Conservation (phyloP, 2,113 vertebrate species). For the Baryphthengus martii region DNA sequence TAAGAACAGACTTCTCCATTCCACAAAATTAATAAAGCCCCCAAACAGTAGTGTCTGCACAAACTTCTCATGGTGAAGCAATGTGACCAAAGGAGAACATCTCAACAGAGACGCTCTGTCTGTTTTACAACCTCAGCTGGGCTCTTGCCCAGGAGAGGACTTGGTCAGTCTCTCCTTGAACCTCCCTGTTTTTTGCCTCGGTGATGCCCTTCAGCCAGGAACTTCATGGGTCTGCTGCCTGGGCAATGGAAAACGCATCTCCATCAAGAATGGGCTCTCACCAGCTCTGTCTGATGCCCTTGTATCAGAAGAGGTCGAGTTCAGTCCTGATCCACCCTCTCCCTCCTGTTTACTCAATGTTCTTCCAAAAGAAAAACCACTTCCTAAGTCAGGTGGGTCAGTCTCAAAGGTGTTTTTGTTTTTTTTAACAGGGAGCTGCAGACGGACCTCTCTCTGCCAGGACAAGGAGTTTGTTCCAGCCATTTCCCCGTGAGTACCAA, state of each 20-base stretch:
- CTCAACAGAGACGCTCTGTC: not conserved
- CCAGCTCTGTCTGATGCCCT: not conserved
- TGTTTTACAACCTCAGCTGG: not conserved
- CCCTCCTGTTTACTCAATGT: not conserved
- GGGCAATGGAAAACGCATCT: not conserved
- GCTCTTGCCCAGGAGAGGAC: not conserved
- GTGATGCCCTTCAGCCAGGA: not conserved
- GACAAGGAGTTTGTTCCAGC: not conserved
- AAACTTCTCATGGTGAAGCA: not conserved
- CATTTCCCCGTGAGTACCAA: not conserved
- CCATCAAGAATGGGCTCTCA: not conserved
- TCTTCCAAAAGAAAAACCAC: not conserved
- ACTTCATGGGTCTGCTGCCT: not conserved
- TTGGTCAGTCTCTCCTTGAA: not conserved
- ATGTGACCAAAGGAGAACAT: not conserved
- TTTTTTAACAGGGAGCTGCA: not conserved
- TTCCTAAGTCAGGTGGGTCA: not conserved
- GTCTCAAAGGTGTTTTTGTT: not conserved
- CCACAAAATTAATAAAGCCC: not conserved
- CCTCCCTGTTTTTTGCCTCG: not conserved
- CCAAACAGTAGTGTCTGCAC: not conserved
- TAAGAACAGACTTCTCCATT: not conserved
- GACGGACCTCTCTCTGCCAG: not conserved
- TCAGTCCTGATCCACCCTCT: not conserved
- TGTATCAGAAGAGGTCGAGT: not conserved